Base-by-base conservation (phyloP, 2,797 vertebrate species). In the Meriones psammophilus region DNA sequence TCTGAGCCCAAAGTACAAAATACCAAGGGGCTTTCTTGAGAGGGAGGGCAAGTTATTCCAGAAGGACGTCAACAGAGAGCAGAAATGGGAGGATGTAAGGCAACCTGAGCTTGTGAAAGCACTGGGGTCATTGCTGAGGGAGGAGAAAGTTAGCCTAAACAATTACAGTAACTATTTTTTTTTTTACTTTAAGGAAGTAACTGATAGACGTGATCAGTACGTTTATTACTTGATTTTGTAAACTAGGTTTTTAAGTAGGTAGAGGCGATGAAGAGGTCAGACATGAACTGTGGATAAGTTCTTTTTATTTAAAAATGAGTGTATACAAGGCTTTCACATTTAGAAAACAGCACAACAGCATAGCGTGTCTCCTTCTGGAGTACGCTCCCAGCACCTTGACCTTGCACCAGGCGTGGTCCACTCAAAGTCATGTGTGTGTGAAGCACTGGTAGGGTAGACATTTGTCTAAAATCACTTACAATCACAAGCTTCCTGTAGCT, bases 161-260 rank as follows among this genome's bases (percentile, higher is more conserved):
- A 42, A 39, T 39, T 39, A 39, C 39, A 39, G 39, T 39, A 39
- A 39, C 39, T 39, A 3, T 39, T 39, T 39, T 39, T 39, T 39
- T 39, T 39, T 39, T 39, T 39, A 39, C 39, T 39, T 39, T 39
- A 39, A 39, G 39, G 39, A 39, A 39, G 46, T 94, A 89, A 50
- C 20, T 73, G 58, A 60, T 28, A 62, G 24, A 86, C 39, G 18
- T 20, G 26, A 22, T 64, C 26, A n/a, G 42, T 62, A 39, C 22
- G 73, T 94, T 91, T 89, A 50, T 93, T 39, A 69, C 64, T 88
- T n/a, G 30, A 24, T 83, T 88, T 46, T 69, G 4, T 10, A 93
- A 77, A 74, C 1, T 4, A 68, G 2, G 46, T 0, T 80, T 33
- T 93, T 26, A 9, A 92, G 50, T 69, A 95, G 30, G 2, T 28